These are phyloP conservation scores for Psittacus erithacus DNA, from an alignment of 2,113 vertebrate genomes.

Conservation along the genomic window DNA sequence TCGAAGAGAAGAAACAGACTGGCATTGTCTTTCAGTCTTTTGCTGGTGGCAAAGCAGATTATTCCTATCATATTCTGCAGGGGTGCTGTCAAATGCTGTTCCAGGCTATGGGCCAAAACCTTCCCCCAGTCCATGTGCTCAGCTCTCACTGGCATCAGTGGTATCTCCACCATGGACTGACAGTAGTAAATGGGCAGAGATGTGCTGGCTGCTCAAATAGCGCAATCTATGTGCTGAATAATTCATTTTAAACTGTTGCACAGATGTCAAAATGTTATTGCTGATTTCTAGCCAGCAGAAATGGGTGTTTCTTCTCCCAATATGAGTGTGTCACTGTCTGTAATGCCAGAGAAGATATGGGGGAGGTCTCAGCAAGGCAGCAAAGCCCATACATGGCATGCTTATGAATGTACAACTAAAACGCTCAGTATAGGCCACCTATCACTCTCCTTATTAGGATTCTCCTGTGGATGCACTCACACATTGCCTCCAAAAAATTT, in stretches of 20 bases:
- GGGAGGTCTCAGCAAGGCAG: background rate
- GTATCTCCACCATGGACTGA: slow-evolving; percentile 24
- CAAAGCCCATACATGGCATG: background rate
- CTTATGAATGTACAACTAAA: background rate
- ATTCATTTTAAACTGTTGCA: slow-evolving; percentile 71
- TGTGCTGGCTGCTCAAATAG: slow-evolving; percentile 53
- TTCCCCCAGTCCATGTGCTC: slow-evolving; percentile 59
- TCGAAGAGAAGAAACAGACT: background rate
- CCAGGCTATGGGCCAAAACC: slow-evolving; percentile 58
- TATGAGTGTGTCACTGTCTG: background rate
- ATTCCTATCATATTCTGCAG: slow-evolving; percentile 53
- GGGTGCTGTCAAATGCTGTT: slow-evolving; percentile 56
- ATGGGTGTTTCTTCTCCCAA: slow-evolving; percentile 19
- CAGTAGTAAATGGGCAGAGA: slow-evolving; percentile 59
- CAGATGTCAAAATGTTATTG: slow-evolving; percentile 68
- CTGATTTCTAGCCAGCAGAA: slow-evolving; percentile 62
- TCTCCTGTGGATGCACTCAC: background rate
- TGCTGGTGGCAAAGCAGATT: slow-evolving; percentile 40
- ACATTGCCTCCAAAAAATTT: background rate
- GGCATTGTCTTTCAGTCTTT: background rate
- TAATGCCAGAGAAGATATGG: background rate
- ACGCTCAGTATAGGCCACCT: background rate
- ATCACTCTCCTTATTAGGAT: background rate
- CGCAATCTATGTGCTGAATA: slow-evolving; percentile 60
- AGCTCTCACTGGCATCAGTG: slow-evolving; percentile 40